A percentile compares a stretch with the other conserved stretches of the same genome.
These are phyloP conservation scores for Oryzaephilus surinamensis DNA, from an alignment of 1,140 invertebrate genomes.

Conservation along the genomic window DNA sequence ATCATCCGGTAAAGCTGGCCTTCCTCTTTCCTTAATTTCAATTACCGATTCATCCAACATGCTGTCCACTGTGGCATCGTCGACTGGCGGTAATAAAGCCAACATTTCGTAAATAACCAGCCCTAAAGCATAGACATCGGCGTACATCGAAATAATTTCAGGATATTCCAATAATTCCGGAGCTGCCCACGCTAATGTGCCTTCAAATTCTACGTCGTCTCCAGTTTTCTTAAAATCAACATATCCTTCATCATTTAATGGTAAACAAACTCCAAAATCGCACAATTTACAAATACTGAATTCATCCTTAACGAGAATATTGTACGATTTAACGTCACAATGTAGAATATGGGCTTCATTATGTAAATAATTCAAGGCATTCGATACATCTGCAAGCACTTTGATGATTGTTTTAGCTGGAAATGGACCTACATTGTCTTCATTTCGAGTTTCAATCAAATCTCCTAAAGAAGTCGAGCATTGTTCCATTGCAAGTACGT, in stretches of 20 bases:
- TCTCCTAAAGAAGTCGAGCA: too few relatives aligned
- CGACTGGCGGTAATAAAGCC: constrained; percentile 54
- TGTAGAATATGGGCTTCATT: constrained; percentile 60
- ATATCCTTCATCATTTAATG: constrained; percentile 52
- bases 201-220: constrained; percentile 42
- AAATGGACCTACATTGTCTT: too few relatives aligned
- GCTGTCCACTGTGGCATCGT: constrained; percentile 30
- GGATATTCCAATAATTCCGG: constrained; percentile 56
- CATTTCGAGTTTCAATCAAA: too few relatives aligned
- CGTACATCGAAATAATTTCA: constrained; percentile 52
- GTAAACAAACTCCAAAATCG: constrained; percentile 73
- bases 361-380: constrained; percentile 73
- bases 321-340: constrained; percentile 77
- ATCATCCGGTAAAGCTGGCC: too few relatives aligned
- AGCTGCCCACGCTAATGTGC: constrained; percentile 66
- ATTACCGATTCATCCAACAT: too few relatives aligned
- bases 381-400: too few relatives aligned
- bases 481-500: too few relatives aligned
- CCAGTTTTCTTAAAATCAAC: constrained; percentile 43
- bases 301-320: constrained; percentile 64
- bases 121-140: constrained; percentile 73
- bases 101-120: constrained; percentile 74
- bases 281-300: constrained; percentile 69
- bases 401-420: too few relatives aligned
- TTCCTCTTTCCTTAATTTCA: too few relatives aligned